Evolutionary conservation across 2,797 vertebrate genomes (phyloP), one percentile per base, ranked within the genome.

Genomic region (Xenentodon cancila): DNA sequence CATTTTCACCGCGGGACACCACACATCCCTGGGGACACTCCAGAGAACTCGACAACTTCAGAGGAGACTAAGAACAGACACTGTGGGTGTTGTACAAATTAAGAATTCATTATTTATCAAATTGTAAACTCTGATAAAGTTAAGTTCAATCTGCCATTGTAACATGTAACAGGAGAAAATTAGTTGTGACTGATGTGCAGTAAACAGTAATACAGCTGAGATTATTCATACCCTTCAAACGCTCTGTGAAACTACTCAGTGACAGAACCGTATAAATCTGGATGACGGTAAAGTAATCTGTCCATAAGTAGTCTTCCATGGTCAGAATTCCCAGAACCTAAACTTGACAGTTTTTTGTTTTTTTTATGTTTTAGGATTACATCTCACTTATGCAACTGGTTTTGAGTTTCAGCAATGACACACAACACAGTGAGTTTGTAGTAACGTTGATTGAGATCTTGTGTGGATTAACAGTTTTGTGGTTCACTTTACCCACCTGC

Each of bases 1-100:
- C 60, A 73, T 71, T 82, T 79, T 54, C 80, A 80, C 68, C 70
- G 53, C 62, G 79, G 59, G 68, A 77, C 73, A 75, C 63, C 25
- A 64, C 70, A 55, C 55, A 68, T 64, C 63, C 71, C 63, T 46
- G 54, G 42, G 58, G 20, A 73, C 34, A 69, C 53, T 50, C 34
- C 50, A 67, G 67, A 22, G 50, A 74, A 51, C 9, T 58, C 42
- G 7, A 67, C 42, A 44, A n/a, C 64, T 52, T 79, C 68, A 69
- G 56, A 53, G 53, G 27, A 53, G 53, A 43, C 34, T 40, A 20
- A 16, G 6, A 42, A 46, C 22, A 58, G 34, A 51, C 8, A n/a
- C 17, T 25, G 25, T 20, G 34, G 3, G 53, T 22, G 45, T 63
- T 45, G 27, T 27, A 51, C 11, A 20, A n/a, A 40, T 63, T 9